Conservation (phyloP, 2,888 invertebrate species). For the Ferdinandea cuprea region DNA sequence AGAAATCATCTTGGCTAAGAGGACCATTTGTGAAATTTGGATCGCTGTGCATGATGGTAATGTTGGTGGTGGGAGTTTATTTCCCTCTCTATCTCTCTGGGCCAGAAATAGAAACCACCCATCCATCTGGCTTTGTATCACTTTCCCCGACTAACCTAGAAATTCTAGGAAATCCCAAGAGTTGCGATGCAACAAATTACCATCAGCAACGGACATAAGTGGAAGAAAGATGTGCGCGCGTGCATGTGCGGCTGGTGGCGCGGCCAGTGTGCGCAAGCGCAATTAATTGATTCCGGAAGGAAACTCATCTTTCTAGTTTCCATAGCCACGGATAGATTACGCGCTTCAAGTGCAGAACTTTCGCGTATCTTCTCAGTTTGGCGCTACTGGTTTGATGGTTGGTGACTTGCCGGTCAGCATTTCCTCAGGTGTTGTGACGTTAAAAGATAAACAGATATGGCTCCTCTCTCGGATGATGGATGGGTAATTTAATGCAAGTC, state of each 20-base stretch:
- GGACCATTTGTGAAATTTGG: conserved; percentile 63
- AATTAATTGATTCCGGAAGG: conserved; percentile 82
- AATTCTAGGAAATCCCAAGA: conserved; percentile 70
- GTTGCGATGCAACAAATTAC: conserved; percentile 36
- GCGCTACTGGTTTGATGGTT: conserved; percentile 33
- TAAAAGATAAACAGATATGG: conserved; percentile 35
- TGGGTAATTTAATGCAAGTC: conserved; percentile 63
- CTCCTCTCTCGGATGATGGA: conserved; percentile 36
- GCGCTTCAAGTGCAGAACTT: conserved; percentile 54
- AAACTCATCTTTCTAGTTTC: conserved; percentile 81
- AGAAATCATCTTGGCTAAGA: conserved; percentile 17
- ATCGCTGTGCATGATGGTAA: conserved; percentile 19
- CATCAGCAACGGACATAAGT: conserved; percentile 27
- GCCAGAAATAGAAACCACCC: conserved; percentile 76
- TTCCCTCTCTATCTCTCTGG: conserved; percentile 38
- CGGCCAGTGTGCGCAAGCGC: conserved; percentile 30
- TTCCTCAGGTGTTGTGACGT: conserved; percentile 45
- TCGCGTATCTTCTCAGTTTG: conserved; percentile 61
- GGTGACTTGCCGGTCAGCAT: conserved; percentile 13
- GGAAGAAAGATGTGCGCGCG: conserved; percentile 36
- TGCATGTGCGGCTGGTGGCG: conserved; percentile 13
- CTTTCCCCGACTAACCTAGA: conserved; percentile 71
- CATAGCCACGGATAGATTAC: conserved; percentile 50
- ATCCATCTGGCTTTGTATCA: conserved; percentile 61
- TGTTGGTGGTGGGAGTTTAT: conserved; percentile 43